These are phyloP conservation scores for Drosophila arawakana DNA, from an alignment of 1,140 invertebrate species.

Conservation along the genomic window DNA sequence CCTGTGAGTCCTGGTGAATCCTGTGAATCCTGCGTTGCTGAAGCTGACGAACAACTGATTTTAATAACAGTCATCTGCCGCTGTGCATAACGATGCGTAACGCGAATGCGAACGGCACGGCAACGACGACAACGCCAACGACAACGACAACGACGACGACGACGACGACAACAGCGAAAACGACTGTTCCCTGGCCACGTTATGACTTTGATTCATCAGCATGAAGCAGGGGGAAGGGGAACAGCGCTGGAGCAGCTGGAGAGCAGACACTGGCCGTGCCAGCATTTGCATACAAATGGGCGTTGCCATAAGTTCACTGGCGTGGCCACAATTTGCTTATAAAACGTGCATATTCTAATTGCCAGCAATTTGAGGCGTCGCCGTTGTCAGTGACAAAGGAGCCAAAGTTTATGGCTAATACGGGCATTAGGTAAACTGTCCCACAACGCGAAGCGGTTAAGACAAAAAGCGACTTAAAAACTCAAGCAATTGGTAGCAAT, in stretches of 20 bases:
- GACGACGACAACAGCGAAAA: background rate
- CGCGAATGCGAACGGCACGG: slow-evolving; percentile 46
- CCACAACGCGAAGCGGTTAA: slow-evolving; percentile 35
- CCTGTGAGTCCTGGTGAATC: background rate
- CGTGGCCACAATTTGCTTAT: slow-evolving; percentile 67
- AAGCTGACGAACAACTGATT: slow-evolving; percentile 77
- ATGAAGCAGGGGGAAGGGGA: background rate
- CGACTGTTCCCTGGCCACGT: slow-evolving; percentile 53
- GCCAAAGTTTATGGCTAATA: slow-evolving; percentile 50
- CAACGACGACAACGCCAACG: background rate
- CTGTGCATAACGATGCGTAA: slow-evolving; percentile 84
- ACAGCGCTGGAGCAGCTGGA: slow-evolving; percentile 15
- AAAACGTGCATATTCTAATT: slow-evolving; percentile 77
- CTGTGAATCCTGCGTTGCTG: slow-evolving; percentile 13
- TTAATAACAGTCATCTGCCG: slow-evolving; percentile 83
- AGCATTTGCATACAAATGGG: slow-evolving; percentile 80
- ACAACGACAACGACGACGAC: background rate
- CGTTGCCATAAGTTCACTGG: slow-evolving; percentile 73
- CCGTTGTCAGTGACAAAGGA: slow-evolving; percentile 32
- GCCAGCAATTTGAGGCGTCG: slow-evolving; percentile 63
- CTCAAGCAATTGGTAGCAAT: slow-evolving; percentile 29
- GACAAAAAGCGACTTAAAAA: slow-evolving; percentile 40
- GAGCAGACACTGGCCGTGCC: slow-evolving; percentile 55
- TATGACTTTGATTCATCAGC: slow-evolving; percentile 81
- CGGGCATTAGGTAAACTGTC: slow-evolving; percentile 36